phyloP scores from a whole-genome alignment of 2,113 vertebrate species.

The Oreochromis spilurus region DNA sequence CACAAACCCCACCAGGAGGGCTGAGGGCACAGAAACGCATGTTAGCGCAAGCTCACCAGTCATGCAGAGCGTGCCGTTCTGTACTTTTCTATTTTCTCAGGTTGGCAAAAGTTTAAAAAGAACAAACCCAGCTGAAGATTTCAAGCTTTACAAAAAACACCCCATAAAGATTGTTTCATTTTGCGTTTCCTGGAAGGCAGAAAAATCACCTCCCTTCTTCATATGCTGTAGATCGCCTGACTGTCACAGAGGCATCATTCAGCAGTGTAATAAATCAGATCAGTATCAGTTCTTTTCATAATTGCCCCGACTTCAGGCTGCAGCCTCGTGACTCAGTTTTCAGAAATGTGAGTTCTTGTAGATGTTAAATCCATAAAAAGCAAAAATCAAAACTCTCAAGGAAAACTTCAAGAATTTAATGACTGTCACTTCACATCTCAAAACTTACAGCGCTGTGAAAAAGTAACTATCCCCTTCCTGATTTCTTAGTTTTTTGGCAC shows the following conservation, averaged over 20 bases:
- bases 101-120: not conserved
- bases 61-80: not conserved
- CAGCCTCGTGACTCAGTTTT: not conserved
- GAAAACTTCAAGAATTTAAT: not conserved
- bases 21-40: constrained; percentile 56
- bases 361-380: not conserved
- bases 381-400: not conserved
- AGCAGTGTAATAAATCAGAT: not conserved
- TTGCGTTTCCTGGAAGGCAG: not conserved
- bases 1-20: constrained; percentile 88
- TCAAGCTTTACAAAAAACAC: not conserved
- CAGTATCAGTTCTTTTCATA: not conserved
- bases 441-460: not conserved
- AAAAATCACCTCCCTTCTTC: not conserved
- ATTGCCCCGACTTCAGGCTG: not conserved
- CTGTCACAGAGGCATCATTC: not conserved
- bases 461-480: not conserved
- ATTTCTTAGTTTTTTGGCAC: not conserved
- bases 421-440: not conserved
- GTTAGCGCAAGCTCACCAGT: not conserved
- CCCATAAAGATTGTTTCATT: not conserved
- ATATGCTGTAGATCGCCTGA: not conserved
- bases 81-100: not conserved
- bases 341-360: not conserved
- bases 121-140: not conserved